A percentile compares a stretch with the other conserved stretches of the same genome.
These are phyloP conservation scores for Stramonita haemastoma DNA, from an alignment of 2,888 invertebrate species.

Conservation along the genomic window DNA sequence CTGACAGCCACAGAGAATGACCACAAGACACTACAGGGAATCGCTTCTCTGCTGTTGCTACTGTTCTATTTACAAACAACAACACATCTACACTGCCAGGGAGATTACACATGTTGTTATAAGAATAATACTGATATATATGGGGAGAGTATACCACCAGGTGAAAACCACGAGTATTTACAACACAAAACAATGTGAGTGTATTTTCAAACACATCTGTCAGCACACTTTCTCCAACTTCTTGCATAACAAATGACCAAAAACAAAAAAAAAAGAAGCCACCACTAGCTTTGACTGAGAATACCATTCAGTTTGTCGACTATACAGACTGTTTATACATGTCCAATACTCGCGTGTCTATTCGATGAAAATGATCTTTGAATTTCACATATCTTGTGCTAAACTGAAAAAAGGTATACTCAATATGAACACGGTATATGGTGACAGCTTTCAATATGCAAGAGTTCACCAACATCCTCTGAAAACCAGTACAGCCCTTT, in stretches of 20 bases:
- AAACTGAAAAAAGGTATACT: background rate
- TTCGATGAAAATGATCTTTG: background rate
- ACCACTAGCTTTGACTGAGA: background rate
- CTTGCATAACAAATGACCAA: background rate
- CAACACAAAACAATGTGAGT: background rate
- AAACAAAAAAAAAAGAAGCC: background rate
- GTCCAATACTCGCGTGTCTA: too few relatives aligned
- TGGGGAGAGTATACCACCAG: slow-evolving; percentile 18
- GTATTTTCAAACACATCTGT: too few relatives aligned
- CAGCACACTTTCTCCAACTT: too few relatives aligned
- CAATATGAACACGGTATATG: background rate
- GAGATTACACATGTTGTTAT: too few relatives aligned
- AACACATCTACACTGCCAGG: too few relatives aligned
- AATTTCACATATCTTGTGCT: background rate
- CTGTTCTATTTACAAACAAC: too few relatives aligned
- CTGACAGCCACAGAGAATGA: too few relatives aligned
- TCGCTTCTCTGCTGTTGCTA: too few relatives aligned
- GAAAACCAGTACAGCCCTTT: background rate
- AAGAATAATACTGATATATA: slow-evolving; percentile 11
- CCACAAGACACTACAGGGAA: too few relatives aligned
- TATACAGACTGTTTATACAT: background rate
- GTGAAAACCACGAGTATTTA: slow-evolving; percentile 24
- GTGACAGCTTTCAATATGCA: background rate
- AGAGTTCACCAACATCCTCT: background rate
- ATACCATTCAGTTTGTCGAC: background rate